These are phyloP conservation scores for Polypedilum vanderplanki DNA, from an alignment of 1,140 invertebrate genomes.

Conservation along the genomic window DNA sequence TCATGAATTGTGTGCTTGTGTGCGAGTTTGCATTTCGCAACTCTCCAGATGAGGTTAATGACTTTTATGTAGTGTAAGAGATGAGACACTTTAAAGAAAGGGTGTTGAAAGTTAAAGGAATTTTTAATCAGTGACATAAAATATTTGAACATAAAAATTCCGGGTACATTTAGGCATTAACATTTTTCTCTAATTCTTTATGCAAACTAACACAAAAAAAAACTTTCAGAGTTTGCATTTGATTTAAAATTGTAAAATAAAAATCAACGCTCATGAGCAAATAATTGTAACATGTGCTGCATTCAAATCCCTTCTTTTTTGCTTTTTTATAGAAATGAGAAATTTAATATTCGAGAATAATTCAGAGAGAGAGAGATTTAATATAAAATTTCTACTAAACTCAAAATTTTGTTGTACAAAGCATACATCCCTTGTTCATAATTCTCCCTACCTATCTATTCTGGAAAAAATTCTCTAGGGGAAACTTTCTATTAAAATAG, in stretches of 20 bases:
- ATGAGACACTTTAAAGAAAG: neutral
- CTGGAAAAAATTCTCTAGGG: neutral
- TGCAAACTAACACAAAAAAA: neutral
- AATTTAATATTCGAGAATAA: slow-evolving; percentile 4
- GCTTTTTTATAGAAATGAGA: neutral
- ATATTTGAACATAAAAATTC: neutral
- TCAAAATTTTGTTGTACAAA: too few relatives aligned
- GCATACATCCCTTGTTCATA: too few relatives aligned
- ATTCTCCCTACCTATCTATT: too few relatives aligned
- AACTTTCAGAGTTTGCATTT: neutral
- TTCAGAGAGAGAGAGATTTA: neutral
- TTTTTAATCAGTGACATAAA: neutral
- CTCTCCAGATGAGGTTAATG: neutral
- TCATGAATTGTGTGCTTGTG: neutral
- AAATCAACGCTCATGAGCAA: neutral
- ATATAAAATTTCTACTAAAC: too few relatives aligned
- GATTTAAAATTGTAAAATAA: neutral
- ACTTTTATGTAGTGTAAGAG: neutral
- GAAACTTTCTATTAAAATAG: slow-evolving; percentile 8
- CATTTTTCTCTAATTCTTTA: neutral
- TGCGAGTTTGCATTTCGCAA: neutral
- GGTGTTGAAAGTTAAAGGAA: neutral
- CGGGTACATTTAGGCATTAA: neutral
- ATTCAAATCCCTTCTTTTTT: neutral
- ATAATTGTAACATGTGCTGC: slow-evolving; percentile 26